Conservation (phyloP, 1,140 invertebrate species). For the Drosophila mojavensis region DNA sequence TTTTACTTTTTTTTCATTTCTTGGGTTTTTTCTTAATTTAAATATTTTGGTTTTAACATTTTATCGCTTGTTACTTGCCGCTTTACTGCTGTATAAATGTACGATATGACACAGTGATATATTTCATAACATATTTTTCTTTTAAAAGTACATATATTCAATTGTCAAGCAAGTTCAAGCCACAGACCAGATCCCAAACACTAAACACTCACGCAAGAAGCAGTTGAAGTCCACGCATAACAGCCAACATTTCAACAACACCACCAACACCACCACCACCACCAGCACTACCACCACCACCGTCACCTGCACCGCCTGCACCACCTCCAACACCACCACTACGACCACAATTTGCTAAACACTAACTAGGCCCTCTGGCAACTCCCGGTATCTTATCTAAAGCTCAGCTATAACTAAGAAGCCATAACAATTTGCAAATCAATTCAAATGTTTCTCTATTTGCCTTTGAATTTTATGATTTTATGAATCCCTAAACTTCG, state of each 20-base stretch:
- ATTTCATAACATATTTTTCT: constrained; percentile 68
- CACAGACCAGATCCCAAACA: constrained; percentile 35
- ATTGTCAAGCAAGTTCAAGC: constrained; percentile 53
- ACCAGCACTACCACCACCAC: constrained; percentile 11
- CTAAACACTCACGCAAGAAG: constrained; percentile 36
- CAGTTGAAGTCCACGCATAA: constrained; percentile 28
- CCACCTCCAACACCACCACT: constrained; percentile 18
- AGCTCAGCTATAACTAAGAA: constrained; percentile 73
- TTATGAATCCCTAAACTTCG: constrained; percentile 45
- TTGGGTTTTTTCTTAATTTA: constrained; percentile 44
- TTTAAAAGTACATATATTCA: constrained; percentile 68
- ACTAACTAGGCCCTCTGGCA: constrained; percentile 41
- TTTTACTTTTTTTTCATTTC: no score
- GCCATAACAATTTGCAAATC: constrained; percentile 74
- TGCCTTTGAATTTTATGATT: no score
- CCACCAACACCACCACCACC: constrained; percentile 9
- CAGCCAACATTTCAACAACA: constrained; percentile 16
- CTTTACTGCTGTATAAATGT: constrained; percentile 69
- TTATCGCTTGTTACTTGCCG: constrained; percentile 41
- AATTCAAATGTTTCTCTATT: constrained; percentile 48
- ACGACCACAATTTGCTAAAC: constrained; percentile 43
- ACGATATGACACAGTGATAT: constrained; percentile 83
- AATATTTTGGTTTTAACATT: constrained; percentile 64
- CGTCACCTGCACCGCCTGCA: not conserved
- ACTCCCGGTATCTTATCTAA: constrained; percentile 41